phyloP scores from a whole-genome alignment of 2,113 vertebrate genomes.

The crab-eating macaque (Macaca fascicularis) region DNA sequence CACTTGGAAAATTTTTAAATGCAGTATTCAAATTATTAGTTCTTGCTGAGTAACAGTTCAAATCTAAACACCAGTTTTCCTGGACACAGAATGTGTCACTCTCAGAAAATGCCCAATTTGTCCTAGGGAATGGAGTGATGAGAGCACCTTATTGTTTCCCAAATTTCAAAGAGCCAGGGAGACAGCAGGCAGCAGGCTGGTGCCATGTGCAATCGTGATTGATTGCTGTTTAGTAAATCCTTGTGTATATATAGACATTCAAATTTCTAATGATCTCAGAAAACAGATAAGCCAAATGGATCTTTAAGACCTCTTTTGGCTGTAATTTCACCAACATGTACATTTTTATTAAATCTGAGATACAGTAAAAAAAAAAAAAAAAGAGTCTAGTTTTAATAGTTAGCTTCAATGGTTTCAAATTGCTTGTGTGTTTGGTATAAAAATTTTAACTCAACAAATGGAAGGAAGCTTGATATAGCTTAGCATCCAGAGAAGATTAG shows the following conservation, averaged over 20 bases:
- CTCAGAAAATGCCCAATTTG: background rate
- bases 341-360: background rate
- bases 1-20: background rate
- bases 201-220: background rate
- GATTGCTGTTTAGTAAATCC: background rate
- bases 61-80: background rate
- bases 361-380: background rate
- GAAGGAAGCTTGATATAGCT: background rate
- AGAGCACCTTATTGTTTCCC: background rate
- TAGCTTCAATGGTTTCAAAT: background rate
- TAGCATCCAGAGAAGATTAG: background rate
- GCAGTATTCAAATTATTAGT: background rate
- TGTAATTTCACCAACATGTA: background rate
- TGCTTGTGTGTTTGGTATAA: background rate
- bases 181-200: background rate
- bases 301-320: background rate
- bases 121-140: rapidly evolving
- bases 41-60: background rate
- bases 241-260: background rate
- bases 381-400: background rate
- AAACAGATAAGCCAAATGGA: background rate
- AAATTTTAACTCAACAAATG: background rate
- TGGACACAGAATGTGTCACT: background rate
- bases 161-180: background rate
- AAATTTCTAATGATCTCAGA: background rate